phyloP scores from a whole-genome alignment of 1,140 invertebrate genomes.

The Lasioglossum albipes region DNA sequence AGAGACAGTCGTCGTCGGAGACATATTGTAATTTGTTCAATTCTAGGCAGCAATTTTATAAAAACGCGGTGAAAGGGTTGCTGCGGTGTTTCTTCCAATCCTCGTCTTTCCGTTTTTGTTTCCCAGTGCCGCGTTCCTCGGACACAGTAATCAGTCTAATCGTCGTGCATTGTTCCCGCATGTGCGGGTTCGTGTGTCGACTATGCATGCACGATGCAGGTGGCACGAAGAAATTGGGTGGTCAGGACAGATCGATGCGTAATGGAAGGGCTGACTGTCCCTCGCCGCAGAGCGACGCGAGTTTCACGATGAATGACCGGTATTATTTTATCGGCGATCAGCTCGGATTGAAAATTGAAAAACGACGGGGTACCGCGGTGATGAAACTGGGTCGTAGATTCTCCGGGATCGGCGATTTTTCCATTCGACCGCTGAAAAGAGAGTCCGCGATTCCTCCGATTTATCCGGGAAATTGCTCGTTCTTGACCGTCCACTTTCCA shows the following conservation, averaged over 20 bases:
- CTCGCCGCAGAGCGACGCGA: conserved; percentile 17
- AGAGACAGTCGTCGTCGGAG: too few relatives aligned
- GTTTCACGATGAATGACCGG: conserved; percentile 51
- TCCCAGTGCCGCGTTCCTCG: not conserved
- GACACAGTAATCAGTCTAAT: conserved; percentile 51
- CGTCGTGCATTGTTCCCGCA: conserved; percentile 48
- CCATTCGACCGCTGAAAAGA: not conserved
- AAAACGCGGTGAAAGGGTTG: not conserved
- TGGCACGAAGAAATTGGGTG: conserved; percentile 51
- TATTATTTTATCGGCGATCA: conserved; percentile 61
- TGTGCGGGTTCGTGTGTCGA: conserved; percentile 35
- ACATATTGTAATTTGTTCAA: too few relatives aligned
- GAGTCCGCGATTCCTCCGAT: not conserved
- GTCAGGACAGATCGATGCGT: conserved; percentile 51
- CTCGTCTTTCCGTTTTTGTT: conserved; percentile 21
- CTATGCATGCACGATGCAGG: conserved; percentile 36
- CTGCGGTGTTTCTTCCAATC: conserved; percentile 21
- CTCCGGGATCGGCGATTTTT: not conserved
- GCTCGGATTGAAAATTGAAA: conserved; percentile 61
- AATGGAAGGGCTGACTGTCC: conserved; percentile 50
- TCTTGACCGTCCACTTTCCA: too few relatives aligned
- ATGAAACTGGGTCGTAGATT: conserved; percentile 50
- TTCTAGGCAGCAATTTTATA: too few relatives aligned
- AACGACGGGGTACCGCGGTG: conserved; percentile 41
- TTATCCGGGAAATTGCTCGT: not conserved